Conservation (phyloP, 37 sponge, comb jelly and placozoan genomes). For the Ephydatia muelleri region DNA sequence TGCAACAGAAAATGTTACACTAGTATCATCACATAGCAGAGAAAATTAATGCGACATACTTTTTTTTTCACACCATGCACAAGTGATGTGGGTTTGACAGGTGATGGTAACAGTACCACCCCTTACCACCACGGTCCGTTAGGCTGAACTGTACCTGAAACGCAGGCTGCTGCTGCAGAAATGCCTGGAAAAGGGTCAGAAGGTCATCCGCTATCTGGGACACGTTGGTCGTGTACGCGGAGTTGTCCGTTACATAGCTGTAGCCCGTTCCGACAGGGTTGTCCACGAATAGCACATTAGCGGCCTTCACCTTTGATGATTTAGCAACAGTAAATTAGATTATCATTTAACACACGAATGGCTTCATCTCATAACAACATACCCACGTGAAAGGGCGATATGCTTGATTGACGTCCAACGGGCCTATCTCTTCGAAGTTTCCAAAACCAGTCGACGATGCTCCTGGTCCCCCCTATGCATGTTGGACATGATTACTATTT, state of each 20-base stretch:
- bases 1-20: no score
- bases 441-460: slow-evolving; percentile 91
- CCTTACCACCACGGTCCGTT: no score
- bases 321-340: neutral
- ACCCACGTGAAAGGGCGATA: slow-evolving; percentile 76
- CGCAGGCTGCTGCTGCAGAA: slow-evolving; percentile 43
- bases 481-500: neutral
- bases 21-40: no score
- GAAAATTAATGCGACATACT: no score
- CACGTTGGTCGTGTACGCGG: slow-evolving; percentile 68
- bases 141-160: slow-evolving; percentile 28
- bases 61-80: no score
- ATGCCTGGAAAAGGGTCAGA: slow-evolving; percentile 43
- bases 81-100: no score
- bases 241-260: slow-evolving; percentile 72
- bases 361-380: neutral
- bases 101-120: no score
- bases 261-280: slow-evolving; percentile 91
- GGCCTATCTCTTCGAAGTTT: slow-evolving; percentile 87
- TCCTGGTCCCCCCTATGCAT: slow-evolving; percentile 81
- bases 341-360: neutral
- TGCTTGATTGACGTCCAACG: slow-evolving; percentile 61
- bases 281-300: slow-evolving; percentile 87
- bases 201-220: slow-evolving; percentile 62
- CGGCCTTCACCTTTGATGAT: slow-evolving; percentile 49